Evolutionary conservation across 1,140 invertebrate genomes (phyloP).

Genomic region (Uloborus diversus): DNA sequence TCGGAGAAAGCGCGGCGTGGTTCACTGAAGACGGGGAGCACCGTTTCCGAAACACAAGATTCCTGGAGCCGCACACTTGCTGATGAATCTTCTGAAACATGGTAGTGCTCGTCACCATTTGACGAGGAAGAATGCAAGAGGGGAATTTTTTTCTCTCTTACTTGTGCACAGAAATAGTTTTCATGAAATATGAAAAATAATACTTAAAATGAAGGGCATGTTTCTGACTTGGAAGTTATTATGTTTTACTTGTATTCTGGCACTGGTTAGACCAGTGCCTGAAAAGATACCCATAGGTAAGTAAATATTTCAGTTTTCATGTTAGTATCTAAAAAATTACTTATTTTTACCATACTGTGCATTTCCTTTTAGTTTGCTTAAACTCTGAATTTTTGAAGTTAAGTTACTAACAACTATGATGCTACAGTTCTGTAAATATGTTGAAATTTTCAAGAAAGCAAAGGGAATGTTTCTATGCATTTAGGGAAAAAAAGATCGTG

Average conservation of each 20-base stretch:
- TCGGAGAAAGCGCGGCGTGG: conserved; percentile 17
- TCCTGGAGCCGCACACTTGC: neutral
- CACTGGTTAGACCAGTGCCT: conserved; percentile 53
- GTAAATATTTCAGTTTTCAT: conserved; percentile 8
- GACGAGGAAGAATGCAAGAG: neutral
- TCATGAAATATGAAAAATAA: conserved; percentile 25
- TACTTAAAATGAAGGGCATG: conserved; percentile 53
- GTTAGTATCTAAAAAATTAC: neutral
- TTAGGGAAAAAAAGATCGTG: too few species aligned
- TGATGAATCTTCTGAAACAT: neutral
- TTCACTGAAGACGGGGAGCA: neutral
- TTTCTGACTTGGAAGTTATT: conserved; percentile 52
- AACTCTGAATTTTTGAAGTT: too few species aligned
- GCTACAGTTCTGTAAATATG: too few species aligned
- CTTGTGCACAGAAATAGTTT: neutral
- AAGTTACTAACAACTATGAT: too few species aligned
- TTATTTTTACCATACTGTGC: neutral
- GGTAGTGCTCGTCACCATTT: neutral
- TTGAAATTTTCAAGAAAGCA: too few species aligned
- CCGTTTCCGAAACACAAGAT: conserved; percentile 1
- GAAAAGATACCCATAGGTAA: conserved; percentile 57
- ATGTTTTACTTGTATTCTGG: conserved; percentile 54
- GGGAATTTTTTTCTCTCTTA: neutral
- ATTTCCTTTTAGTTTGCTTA: too few species aligned
- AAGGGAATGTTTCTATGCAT: too few species aligned